Evolutionary conservation across 2,113 vertebrate species (phyloP).

Genomic region (Chloropsis hardwickii): DNA sequence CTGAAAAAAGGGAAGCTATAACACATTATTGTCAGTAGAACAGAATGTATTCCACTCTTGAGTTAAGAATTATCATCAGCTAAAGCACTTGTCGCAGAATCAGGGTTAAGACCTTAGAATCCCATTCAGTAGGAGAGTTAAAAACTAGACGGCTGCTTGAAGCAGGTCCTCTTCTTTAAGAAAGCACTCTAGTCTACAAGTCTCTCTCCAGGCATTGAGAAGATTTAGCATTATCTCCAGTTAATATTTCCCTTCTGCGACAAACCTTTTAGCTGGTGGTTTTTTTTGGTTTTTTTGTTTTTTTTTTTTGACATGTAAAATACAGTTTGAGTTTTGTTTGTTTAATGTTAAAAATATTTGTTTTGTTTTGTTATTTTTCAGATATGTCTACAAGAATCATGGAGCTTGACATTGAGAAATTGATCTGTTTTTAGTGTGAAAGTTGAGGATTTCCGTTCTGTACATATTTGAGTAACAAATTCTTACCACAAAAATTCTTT

Average conservation of each 20-base stretch:
- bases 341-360: background rate
- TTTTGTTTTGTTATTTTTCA: background rate
- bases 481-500: background rate
- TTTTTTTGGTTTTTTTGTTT: background rate
- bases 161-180: background rate
- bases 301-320: background rate
- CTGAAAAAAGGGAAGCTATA: background rate
- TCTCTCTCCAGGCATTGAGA: background rate
- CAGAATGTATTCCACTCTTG: background rate
- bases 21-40: background rate
- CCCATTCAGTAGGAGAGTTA: background rate
- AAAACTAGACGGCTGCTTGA: background rate
- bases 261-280: background rate
- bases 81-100: constrained; percentile 11
- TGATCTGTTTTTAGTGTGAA: background rate
- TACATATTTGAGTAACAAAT: background rate
- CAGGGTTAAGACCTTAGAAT: constrained; percentile 18
- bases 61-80: constrained; percentile 2
- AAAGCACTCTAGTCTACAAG: background rate
- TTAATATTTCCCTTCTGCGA: background rate
- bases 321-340: background rate
- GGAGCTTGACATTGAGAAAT: background rate
- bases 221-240: background rate
- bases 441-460: background rate
- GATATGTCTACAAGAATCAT: background rate